These are phyloP conservation scores for Papilio polytes DNA, from an alignment of 1,140 invertebrate species.

Conservation along the genomic window DNA sequence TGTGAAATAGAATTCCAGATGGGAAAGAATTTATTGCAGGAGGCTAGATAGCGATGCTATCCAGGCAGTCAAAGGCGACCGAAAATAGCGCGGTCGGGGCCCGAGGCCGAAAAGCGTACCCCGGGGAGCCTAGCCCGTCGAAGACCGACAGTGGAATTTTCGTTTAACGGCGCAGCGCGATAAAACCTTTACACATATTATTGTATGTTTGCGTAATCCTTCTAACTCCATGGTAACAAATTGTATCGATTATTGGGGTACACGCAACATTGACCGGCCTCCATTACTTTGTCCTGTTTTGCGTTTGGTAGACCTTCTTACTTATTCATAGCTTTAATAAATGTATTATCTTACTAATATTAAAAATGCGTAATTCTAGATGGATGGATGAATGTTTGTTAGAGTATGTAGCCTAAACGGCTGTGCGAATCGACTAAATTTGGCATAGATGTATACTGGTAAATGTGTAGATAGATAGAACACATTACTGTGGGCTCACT, in stretches of 20 bases:
- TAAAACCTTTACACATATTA: slow-evolving; percentile 2
- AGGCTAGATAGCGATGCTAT: slow-evolving; percentile 32
- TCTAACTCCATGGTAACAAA: slow-evolving; percentile 19
- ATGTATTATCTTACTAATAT: neutral
- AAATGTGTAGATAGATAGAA: too few species aligned
- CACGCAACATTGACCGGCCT: neutral
- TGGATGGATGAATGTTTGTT: too few species aligned
- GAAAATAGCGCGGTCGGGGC: slow-evolving; percentile 12
- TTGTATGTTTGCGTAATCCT: slow-evolving; percentile 12
- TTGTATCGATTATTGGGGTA: slow-evolving; percentile 15
- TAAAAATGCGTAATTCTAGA: neutral
- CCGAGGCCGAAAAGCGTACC: neutral
- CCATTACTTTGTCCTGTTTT: neutral
- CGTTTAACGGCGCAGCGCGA: neutral
- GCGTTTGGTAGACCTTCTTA: neutral
- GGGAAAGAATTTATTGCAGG: slow-evolving; percentile 30
- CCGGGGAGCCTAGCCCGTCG: slow-evolving; percentile 6
- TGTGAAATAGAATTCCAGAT: slow-evolving; percentile 25
- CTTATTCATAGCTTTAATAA: neutral
- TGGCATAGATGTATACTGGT: too few species aligned
- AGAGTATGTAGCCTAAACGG: too few species aligned
- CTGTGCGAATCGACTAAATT: too few species aligned
- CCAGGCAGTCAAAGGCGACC: slow-evolving; percentile 28
- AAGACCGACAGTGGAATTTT: slow-evolving; percentile 24
- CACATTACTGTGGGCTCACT: too few species aligned